Conservation (phyloP, 2,888 invertebrate genomes). For the Dinocampus coccinellae region DNA sequence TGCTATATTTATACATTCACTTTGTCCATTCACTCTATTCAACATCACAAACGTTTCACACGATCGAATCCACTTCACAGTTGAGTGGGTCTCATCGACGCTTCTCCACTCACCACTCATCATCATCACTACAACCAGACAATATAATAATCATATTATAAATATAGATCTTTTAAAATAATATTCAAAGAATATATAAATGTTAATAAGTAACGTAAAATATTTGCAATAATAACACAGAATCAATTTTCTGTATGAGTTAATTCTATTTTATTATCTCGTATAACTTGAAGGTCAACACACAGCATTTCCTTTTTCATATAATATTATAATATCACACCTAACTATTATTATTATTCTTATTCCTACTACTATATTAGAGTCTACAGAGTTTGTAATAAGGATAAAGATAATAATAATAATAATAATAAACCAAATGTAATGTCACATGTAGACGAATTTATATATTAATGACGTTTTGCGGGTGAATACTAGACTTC, state of each 20-base stretch:
- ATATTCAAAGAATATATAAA: neutral
- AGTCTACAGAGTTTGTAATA: neutral
- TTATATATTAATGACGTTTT: neutral
- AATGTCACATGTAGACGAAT: neutral
- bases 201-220: neutral
- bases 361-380: too few relatives aligned
- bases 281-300: slow-evolving; percentile 6
- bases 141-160: slow-evolving; percentile 5
- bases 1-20: neutral
- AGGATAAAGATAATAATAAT: neutral
- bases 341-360: too few relatives aligned
- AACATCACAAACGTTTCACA: slow-evolving; percentile 21
- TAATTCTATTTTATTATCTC: neutral
- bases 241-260: neutral
- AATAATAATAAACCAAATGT: neutral
- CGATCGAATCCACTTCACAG: slow-evolving; percentile 29
- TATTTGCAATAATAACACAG: neutral
- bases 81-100: slow-evolving; percentile 26
- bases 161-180: neutral
- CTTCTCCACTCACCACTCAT: neutral
- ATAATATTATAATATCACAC: too few relatives aligned
- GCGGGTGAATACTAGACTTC: slow-evolving; percentile 24
- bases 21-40: slow-evolving; percentile 6
- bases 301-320: neutral
- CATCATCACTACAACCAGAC: neutral